Evolutionary conservation across 2,888 invertebrate genomes (phyloP), one percentile per base, ranked within the genome.

Genomic region (Labia minor): DNA sequence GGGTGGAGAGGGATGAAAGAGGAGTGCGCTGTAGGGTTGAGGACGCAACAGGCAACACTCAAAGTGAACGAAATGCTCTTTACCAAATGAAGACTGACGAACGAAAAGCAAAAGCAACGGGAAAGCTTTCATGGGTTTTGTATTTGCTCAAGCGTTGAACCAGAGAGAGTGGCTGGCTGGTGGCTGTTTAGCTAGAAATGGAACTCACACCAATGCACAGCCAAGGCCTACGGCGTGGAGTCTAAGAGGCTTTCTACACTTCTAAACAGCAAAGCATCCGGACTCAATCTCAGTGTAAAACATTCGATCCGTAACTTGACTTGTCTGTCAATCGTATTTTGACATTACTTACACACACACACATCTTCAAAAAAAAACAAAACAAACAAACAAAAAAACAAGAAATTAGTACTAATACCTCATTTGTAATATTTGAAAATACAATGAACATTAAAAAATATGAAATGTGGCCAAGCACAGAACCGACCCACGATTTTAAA

Each of bases 1-100:
- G 26, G 26, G 26, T 26, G 26, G 4, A 26, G 26, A 8, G 26
- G 26, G 26, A n/a, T n/a, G 33, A 33, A 33, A 33, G 33, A 33
- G 11, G 6, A 11, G 11, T 6, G 33, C 11, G 33, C 6, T 6
- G 33, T 6, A 11, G 33, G 33, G 11, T 33, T 6, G 11, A 4
- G 49, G 16, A 49, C 14, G 49, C 49, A 49, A 49, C 49, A 49
- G 49, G 49, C 49, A 49, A 49, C 49, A 11, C 49, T 49, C 49
- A 49, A 49, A 49, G 49, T 49, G 49, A 49, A 49, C 49, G 49
- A 49, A 49, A 49, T 49, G 49, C 49, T 49, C 49, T 49, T 49
- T 49, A 49, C 49, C 49, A 49, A 49, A 49, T 49, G 49, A 49
- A 49, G 49, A 49, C 49, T 49, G 49, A 49, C 49, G 49, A 49